These are phyloP conservation scores for Drosophila acutilabella DNA, from an alignment of 2,888 invertebrate species.

Conservation along the genomic window DNA sequence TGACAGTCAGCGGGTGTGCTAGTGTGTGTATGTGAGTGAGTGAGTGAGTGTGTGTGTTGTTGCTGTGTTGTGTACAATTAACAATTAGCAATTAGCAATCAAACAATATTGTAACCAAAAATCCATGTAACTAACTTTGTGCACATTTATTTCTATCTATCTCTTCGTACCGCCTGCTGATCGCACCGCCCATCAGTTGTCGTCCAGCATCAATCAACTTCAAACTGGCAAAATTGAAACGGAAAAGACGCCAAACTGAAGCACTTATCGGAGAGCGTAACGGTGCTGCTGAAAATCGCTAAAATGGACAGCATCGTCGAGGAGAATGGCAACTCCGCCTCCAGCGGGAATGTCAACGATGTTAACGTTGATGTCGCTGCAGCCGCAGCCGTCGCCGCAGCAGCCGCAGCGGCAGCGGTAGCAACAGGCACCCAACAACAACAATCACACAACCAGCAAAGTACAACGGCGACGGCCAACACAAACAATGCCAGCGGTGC, in stretches of 20 bases:
- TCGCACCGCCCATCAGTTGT: conserved; percentile 30
- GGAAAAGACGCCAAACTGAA: conserved; percentile 85
- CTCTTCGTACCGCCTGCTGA: not conserved
- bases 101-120: conserved; percentile 54
- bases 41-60: conserved; percentile 1
- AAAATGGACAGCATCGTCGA: conserved; percentile 95
- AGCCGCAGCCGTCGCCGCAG: conserved; percentile 42
- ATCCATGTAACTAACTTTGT: conserved; percentile 28
- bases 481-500: conserved; percentile 62
- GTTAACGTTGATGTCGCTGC: conserved; percentile 60
- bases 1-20: conserved; percentile 30
- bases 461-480: conserved; percentile 72
- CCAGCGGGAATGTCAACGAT: conserved; percentile 75
- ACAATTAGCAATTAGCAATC: conserved; percentile 50
- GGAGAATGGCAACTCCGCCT: conserved; percentile 90
- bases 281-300: conserved; percentile 87
- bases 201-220: conserved; percentile 49
- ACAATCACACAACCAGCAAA: conserved; percentile 75
- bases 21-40: conserved; percentile 25
- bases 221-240: conserved; percentile 84
- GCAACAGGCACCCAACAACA: conserved; percentile 48
- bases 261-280: conserved; percentile 86
- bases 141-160: conserved; percentile 2
- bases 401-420: conserved; percentile 41
- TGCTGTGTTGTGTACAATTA: conserved; percentile 20